Evolutionary conservation across 2,113 vertebrate genomes (phyloP).

Genomic region (Argyrosomus japonicus): DNA sequence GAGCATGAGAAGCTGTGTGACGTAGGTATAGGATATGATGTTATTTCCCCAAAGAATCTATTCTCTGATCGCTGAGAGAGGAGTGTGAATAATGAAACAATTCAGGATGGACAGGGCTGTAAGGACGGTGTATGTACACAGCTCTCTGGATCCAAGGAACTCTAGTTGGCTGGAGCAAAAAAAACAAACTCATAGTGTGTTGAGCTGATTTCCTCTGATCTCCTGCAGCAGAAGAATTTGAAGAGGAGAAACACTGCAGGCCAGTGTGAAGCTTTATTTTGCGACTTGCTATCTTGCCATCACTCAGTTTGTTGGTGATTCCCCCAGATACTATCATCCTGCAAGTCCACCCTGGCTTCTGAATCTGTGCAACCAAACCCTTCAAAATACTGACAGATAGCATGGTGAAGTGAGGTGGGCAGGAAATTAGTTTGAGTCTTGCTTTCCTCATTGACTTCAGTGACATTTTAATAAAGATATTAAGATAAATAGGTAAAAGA

Average conservation of each 20-base stretch:
- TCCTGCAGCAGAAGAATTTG: not conserved
- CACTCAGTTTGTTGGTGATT: not conserved
- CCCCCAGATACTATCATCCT: not conserved
- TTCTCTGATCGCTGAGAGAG: conserved; percentile 5
- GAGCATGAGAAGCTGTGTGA: not conserved
- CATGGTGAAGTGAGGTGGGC: conserved; percentile 6
- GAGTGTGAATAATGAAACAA: conserved; percentile 52
- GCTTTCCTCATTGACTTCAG: conserved; percentile 31
- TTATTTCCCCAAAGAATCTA: conserved; percentile 7
- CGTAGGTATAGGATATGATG: not conserved
- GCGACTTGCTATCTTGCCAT: not conserved
- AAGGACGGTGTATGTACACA: not conserved
- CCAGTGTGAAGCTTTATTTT: not conserved
- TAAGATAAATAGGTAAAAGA: conserved; percentile 35
- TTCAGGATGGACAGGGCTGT: conserved; percentile 1
- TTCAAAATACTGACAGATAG: conserved; percentile 20
- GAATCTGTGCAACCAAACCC: conserved; percentile 13
- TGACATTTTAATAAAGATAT: conserved; percentile 52
- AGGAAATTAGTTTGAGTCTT: conserved; percentile 5
- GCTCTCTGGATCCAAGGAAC: conserved; percentile 16
- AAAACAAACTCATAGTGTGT: conserved; percentile 1
- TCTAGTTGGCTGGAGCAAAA: conserved; percentile 11
- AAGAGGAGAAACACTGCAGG: not conserved
- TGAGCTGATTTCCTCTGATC: conserved; percentile 21
- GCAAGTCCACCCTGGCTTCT: not conserved